Base-by-base conservation (phyloP, 2,797 vertebrate genomes). In the Lagocephalus sceleratus region DNA sequence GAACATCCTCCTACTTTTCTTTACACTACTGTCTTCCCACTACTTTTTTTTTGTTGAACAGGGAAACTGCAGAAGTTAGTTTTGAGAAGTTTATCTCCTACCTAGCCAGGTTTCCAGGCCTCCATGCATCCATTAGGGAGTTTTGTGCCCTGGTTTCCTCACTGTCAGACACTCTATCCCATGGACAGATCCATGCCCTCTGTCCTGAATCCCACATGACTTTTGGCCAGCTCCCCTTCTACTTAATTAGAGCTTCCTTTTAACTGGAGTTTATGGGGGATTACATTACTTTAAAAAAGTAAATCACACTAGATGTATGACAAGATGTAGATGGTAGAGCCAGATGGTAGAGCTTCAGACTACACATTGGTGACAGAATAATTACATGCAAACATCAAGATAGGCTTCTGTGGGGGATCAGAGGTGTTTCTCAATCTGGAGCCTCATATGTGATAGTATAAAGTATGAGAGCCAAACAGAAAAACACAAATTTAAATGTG, bases 71-170 rank as follows among this genome's bases (percentile, higher is more conserved):
- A 68, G 39, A 73, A 76, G 56, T 61, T 58, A 39, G 29, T 42
- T 61, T 60, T 65, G 5, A 58, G 46, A 79, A 47, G 58, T 50
- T 63, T 46, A 32, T 62, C 38, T 42, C 21, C 20, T 47, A 20
- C 29, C 39, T 15, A 5, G 17, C 19, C 32, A 35, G 22, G 70
- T 75, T 76, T 75, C 47, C 50, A 61, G 55, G 62, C 25, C 50
- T 72, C 20, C 21, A 60, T 38, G 51, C 70, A 70, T 58, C 78
- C 86, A 73, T 68, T 50, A 57, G 78, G 76, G 83, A 85, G 64
- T 61, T 38, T 78, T 71, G 57, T 76, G 85, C 71, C 84, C 86
- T 83, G 79, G 58, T 81, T 88, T 85, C 35, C 46, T 69, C 60
- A 52, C 55, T 14, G 9, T 56, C n/a, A 43, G 71, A 79, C 81